These are phyloP conservation scores for Hippocampus comes DNA, from an alignment of 2,113 vertebrate species.

Conservation along the genomic window DNA sequence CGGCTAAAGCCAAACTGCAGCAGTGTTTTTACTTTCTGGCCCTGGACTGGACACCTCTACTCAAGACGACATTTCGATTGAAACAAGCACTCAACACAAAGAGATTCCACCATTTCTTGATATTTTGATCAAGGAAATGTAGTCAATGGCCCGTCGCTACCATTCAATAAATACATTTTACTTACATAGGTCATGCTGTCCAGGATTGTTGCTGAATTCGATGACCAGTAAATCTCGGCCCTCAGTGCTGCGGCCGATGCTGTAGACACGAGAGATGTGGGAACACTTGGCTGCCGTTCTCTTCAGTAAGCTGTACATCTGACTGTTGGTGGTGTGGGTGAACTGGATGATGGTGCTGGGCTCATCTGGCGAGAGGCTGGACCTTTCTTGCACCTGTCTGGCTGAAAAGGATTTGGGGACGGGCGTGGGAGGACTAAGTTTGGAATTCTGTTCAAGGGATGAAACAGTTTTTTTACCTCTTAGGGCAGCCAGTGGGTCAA, in stretches of 20 bases:
- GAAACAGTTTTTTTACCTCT: slow-evolving; percentile 69
- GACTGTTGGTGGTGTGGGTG: slow-evolving; percentile 81
- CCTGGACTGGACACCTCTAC: neutral
- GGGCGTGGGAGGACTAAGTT: neutral
- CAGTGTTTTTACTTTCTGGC: no score
- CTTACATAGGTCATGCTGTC: slow-evolving; percentile 90
- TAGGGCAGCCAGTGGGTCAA: slow-evolving; percentile 80
- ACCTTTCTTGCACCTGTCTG: slow-evolving; percentile 66
- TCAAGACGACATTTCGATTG: neutral
- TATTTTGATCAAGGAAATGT: neutral
- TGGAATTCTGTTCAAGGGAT: no score
- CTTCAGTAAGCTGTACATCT: slow-evolving; percentile 85
- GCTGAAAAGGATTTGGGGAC: slow-evolving; percentile 56
- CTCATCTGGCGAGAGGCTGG: slow-evolving; percentile 66
- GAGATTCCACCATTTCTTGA: neutral
- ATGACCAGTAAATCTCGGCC: slow-evolving; percentile 90
- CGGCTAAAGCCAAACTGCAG: no score
- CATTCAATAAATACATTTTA: slow-evolving; percentile 15
- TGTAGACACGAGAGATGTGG: slow-evolving; percentile 85
- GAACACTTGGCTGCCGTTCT: slow-evolving; percentile 84
- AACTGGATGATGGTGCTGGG: slow-evolving; percentile 84
- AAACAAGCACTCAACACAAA: neutral
- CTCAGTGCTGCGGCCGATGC: slow-evolving; percentile 89
- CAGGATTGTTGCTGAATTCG: slow-evolving; percentile 88
- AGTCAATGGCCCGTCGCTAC: neutral